Evolutionary conservation across 2,888 invertebrate genomes (phyloP).

Genomic region (Therioaphis trifolii): DNA sequence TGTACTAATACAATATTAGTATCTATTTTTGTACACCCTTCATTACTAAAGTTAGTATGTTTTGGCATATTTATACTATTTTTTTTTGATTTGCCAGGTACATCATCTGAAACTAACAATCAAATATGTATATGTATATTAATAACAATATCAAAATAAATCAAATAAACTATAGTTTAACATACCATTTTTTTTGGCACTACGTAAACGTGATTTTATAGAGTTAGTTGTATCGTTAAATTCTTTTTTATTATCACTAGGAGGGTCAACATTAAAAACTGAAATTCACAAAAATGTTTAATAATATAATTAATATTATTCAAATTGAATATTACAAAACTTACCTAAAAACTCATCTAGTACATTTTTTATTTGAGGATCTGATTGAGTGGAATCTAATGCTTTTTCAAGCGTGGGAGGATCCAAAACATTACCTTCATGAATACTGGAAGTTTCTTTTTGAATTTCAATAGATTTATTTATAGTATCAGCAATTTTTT

Average conservation of each 20-base stretch:
- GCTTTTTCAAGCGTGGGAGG: conserved; percentile 57
- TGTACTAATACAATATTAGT: conserved; percentile 37
- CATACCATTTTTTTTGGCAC: conserved; percentile 42
- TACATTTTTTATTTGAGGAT: conserved; percentile 55
- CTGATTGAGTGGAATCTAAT: conserved; percentile 57
- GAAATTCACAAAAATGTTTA: conserved; percentile 22
- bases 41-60: not conserved
- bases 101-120: conserved; percentile 17
- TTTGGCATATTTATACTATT: conserved; percentile 4
- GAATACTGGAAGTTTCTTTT: conserved; percentile 1
- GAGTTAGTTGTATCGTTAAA: not conserved
- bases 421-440: conserved; percentile 32
- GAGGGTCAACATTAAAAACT: conserved; percentile 57
- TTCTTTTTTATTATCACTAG: conserved; percentile 12
- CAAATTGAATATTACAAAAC: not conserved
- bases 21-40: conserved; percentile 8
- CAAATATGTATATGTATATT: not conserved
- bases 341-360: conserved; percentile 60
- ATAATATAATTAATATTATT: not conserved
- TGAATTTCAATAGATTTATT: conserved; percentile 53
- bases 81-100: conserved; percentile 32
- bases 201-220: conserved; percentile 57
- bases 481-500: conserved; percentile 58
- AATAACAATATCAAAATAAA: not conserved
- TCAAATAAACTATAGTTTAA: not conserved